phyloP scores from a whole-genome alignment of 37 sponge, comb jelly and placozoan species.

The Beroe ovata region DNA sequence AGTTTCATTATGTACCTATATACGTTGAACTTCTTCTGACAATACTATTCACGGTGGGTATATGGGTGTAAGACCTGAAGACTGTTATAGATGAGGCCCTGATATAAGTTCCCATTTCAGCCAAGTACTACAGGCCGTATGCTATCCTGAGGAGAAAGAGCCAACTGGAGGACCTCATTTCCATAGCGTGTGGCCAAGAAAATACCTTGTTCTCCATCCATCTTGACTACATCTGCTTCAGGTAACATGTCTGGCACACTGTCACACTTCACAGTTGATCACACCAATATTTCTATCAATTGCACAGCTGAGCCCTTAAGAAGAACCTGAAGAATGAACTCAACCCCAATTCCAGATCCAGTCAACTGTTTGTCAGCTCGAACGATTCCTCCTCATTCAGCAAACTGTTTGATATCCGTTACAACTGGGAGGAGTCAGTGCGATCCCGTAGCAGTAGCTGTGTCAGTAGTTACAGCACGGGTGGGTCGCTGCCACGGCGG shows the following conservation, averaged over 20 bases:
- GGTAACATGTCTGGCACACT: constrained; percentile 1
- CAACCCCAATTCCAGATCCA: no score
- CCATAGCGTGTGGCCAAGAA: constrained; percentile 57
- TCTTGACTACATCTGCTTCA: constrained; percentile 40
- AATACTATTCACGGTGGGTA: no score
- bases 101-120: no score
- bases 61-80: no score
- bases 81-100: no score
- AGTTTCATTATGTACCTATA: no score
- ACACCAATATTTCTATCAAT: no score
- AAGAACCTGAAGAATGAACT: no score
- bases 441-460: constrained; percentile 28
- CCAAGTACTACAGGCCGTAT: constrained; percentile 27
- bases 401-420: constrained; percentile 15
- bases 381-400: not conserved
- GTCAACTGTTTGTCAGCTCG: constrained; percentile 24
- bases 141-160: constrained; percentile 7
- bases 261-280: no score
- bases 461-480: constrained; percentile 11
- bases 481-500: not conserved
- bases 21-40: no score
- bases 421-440: constrained; percentile 51
- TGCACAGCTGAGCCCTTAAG: no score
- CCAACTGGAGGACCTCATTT: constrained; percentile 42
- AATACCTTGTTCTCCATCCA: constrained; percentile 46